These are phyloP conservation scores for Eubasilissa regina DNA, from an alignment of 1,140 invertebrate species.

Conservation along the genomic window DNA sequence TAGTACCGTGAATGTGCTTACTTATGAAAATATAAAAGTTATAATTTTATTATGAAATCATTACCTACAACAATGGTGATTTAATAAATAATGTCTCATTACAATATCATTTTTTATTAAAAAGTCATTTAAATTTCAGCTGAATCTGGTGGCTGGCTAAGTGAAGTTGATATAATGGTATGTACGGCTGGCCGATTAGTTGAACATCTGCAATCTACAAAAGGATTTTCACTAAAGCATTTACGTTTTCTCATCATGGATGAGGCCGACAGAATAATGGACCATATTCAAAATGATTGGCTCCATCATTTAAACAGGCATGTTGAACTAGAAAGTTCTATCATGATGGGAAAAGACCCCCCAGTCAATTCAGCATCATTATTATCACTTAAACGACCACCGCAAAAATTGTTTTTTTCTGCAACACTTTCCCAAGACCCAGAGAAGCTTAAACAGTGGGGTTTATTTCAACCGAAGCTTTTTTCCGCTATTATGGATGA, in stretches of 20 bases:
- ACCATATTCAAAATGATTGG: constrained; percentile 93
- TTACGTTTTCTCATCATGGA: constrained; percentile 94
- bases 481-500: constrained; percentile 82
- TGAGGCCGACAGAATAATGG: constrained; percentile 95
- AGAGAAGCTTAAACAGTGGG: constrained; percentile 90
- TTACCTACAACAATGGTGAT: no score
- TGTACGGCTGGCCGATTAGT: constrained; percentile 94
- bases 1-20: no score
- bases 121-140: constrained; percentile 62
- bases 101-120: constrained; percentile 17
- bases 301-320: constrained; percentile 80
- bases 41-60: no score
- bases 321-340: constrained; percentile 69
- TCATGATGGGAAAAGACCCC: constrained; percentile 65
- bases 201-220: constrained; percentile 91
- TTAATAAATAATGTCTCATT: constrained; percentile 14
- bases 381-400: constrained; percentile 70
- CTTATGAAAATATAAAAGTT: no score
- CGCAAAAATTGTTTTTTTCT: constrained; percentile 96
- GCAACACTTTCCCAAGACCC: constrained; percentile 97
- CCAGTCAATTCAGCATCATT: constrained; percentile 70
- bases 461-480: constrained; percentile 92
- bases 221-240: constrained; percentile 86
- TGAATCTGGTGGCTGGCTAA: constrained; percentile 69
- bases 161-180: constrained; percentile 90